Conservation (phyloP, 1,140 invertebrate species). For the Papilio helenus region DNA sequence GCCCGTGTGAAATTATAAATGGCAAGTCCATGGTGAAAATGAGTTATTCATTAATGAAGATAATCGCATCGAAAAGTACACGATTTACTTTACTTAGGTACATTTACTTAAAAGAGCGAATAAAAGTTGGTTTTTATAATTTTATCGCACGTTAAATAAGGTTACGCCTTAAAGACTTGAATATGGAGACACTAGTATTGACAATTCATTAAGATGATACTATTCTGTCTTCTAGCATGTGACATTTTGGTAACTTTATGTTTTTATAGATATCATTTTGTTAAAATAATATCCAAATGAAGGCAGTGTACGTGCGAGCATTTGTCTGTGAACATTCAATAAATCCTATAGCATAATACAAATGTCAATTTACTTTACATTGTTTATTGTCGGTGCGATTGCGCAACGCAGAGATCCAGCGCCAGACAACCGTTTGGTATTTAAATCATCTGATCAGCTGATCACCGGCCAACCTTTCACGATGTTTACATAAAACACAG, state of each 20-base stretch:
- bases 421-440: constrained; percentile 65
- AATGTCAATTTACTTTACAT: constrained; percentile 65
- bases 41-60: constrained; percentile 45
- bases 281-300: neutral
- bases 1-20: constrained; percentile 51
- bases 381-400: constrained; percentile 48
- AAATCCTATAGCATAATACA: constrained; percentile 31
- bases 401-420: constrained; percentile 53
- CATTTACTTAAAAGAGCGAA: too few species aligned
- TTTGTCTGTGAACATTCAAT: neutral
- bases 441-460: constrained; percentile 75
- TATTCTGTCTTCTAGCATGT: too few species aligned
- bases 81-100: too few species aligned
- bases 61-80: constrained; percentile 45
- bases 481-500: constrained; percentile 63
- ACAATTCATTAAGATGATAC: too few species aligned
- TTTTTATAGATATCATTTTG: neutral
- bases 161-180: neutral
- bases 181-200: too few species aligned
- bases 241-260: neutral
- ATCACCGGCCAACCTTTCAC: constrained; percentile 77
- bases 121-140: too few species aligned
- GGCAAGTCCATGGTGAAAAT: constrained; percentile 48
- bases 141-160: neutral
- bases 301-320: neutral